phyloP scores from a whole-genome alignment of 2,888 invertebrate genomes.

The Sericinus montela region DNA sequence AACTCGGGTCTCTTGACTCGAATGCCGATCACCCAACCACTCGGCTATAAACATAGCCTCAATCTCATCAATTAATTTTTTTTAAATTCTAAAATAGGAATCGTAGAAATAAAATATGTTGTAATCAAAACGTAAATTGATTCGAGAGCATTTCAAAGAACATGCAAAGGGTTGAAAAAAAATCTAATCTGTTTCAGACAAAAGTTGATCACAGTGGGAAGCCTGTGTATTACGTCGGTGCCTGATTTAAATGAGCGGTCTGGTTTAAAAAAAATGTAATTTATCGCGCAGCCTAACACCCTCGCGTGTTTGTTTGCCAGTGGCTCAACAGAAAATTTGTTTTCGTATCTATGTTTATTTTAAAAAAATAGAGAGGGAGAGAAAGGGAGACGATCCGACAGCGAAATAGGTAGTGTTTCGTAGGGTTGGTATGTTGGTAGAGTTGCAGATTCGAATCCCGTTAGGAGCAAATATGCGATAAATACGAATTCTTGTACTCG shows the following conservation, averaged over 20 bases:
- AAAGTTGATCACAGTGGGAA: slow-evolving; percentile 15
- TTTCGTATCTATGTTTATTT: background rate
- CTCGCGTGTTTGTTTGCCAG: background rate
- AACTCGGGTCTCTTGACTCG: no score
- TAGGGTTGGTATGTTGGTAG: no score
- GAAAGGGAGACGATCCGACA: no score
- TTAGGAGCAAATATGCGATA: no score
- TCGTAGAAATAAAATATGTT: background rate
- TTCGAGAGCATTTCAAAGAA: slow-evolving; percentile 13
- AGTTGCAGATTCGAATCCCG: no score
- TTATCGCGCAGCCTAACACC: slow-evolving; percentile 9
- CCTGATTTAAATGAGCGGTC: slow-evolving; percentile 15
- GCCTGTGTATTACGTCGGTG: slow-evolving; percentile 14
- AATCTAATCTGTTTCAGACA: slow-evolving; percentile 12
- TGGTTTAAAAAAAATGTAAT: slow-evolving; percentile 16
- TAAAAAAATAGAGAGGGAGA: no score
- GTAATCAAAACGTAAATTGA: slow-evolving; percentile 16
- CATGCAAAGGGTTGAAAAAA: slow-evolving; percentile 10
- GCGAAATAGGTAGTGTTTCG: no score
- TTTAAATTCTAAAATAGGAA: no score
- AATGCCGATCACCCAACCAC: no score
- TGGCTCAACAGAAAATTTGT: background rate
- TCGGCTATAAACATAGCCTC: no score
- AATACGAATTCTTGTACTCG: no score
- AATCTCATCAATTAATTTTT: no score